Evolutionary conservation across 2,888 invertebrate species (phyloP).

Genomic region (Incurvaria masculella): DNA sequence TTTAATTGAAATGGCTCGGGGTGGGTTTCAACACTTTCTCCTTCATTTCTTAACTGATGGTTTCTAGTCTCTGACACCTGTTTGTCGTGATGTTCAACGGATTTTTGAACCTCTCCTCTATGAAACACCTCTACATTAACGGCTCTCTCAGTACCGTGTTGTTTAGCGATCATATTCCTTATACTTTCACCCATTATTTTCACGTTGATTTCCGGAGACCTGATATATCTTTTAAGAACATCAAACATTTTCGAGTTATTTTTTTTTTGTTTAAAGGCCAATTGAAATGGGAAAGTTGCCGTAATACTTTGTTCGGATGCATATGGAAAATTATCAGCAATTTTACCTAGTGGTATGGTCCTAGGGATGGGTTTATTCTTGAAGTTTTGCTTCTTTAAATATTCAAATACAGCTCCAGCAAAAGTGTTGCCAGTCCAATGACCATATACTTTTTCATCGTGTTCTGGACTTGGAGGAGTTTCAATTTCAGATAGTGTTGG

Average conservation of each 20-base stretch:
- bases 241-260: conserved; percentile 13
- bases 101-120: conserved; percentile 22
- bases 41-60: conserved; percentile 13
- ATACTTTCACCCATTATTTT: conserved; percentile 33
- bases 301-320: conserved; percentile 30
- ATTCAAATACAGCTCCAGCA: conserved; percentile 38
- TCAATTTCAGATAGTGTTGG: conserved; percentile 21
- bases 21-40: conserved; percentile 16
- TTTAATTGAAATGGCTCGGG: conserved; percentile 12
- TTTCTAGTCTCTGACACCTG: no score
- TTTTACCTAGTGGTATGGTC: conserved; percentile 32
- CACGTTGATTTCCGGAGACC: conserved; percentile 32
- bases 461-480: conserved; percentile 29
- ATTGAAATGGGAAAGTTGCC: conserved; percentile 28
- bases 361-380: conserved; percentile 27
- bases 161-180: conserved; percentile 29
- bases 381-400: conserved; percentile 35
- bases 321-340: conserved; percentile 36
- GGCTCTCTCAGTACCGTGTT: conserved; percentile 27
- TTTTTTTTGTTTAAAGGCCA: conserved; percentile 25
- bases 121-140: conserved; percentile 32
- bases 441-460: conserved; percentile 31
- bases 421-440: conserved; percentile 42
- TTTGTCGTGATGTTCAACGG: not conserved
- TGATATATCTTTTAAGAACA: conserved; percentile 23